Evolutionary conservation across 2,797 vertebrate species (phyloP).

Genomic region (Mus spretus): DNA sequence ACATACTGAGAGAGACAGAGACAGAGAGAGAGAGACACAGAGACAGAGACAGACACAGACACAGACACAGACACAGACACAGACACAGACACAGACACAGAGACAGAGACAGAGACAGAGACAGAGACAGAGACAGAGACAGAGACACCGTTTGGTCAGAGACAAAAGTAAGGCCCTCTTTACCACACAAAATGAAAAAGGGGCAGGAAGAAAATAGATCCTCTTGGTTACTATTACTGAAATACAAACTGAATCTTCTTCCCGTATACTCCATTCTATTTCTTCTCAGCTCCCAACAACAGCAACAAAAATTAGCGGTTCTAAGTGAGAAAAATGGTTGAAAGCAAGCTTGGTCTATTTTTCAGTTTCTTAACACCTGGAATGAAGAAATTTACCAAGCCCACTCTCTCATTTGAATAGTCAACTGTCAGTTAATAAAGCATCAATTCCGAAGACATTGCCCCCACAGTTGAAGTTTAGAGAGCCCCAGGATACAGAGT

Average conservation of each 20-base stretch:
- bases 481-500: constrained; percentile 6
- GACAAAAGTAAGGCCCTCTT: background rate
- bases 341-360: constrained; percentile 51
- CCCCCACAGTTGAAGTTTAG: background rate
- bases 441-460: background rate
- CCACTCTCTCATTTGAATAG: constrained; percentile 47
- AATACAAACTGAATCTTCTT: constrained; percentile 39
- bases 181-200: background rate
- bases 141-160: constrained; percentile 12
- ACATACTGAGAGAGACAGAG: background rate
- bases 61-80: background rate
- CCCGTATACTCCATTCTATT: constrained; percentile 41
- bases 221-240: constrained; percentile 29
- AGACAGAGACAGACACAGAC: background rate
- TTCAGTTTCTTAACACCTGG: constrained; percentile 50
- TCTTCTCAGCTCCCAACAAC: constrained; percentile 34
- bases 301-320: constrained; percentile 29
- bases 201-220: background rate
- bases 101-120: background rate
- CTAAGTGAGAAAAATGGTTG: constrained; percentile 62
- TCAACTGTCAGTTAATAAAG: constrained; percentile 27
- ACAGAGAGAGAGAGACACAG: background rate
- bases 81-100: background rate
- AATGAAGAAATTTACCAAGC: constrained; percentile 59
- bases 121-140: background rate